Percentiles rank a stretch among this genome's conserved stretches.
These are phyloP conservation scores for Leiothrix lutea DNA, from an alignment of 2,113 vertebrate genomes.

Conservation along the genomic window DNA sequence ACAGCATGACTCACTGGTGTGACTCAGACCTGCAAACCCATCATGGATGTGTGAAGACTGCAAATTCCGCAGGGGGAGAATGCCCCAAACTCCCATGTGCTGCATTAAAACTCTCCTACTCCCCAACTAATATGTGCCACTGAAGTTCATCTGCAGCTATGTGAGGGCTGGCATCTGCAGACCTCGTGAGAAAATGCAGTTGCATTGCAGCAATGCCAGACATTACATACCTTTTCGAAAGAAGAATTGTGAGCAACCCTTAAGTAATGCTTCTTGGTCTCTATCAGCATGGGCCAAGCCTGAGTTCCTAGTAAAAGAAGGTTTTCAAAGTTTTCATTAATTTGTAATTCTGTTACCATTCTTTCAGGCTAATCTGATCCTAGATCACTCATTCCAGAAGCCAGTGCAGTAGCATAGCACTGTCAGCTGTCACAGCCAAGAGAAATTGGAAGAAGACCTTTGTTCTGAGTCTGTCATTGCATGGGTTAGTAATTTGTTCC, in stretches of 20 bases:
- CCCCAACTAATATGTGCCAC: rapidly evolving
- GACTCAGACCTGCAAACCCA: neutral
- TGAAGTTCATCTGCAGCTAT: neutral
- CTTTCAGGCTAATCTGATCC: neutral
- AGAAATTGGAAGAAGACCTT: neutral
- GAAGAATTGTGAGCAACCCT: neutral
- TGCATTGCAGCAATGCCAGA: neutral
- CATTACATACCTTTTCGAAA: neutral
- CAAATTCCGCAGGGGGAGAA: neutral
- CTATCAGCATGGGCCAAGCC: neutral
- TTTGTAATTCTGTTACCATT: neutral
- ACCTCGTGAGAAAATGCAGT: neutral
- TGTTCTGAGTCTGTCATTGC: neutral
- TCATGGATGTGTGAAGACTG: neutral
- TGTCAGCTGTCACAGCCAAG: neutral
- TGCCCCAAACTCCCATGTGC: neutral
- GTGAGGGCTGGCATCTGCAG: neutral
- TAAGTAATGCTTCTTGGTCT: neutral
- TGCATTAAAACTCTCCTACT: neutral
- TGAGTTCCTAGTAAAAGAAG: neutral
- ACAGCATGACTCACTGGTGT: neutral
- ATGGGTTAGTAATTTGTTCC: neutral
- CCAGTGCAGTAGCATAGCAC: neutral
- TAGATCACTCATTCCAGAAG: neutral
- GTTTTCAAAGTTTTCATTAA: neutral